Conservation (phyloP, 2,888 invertebrate genomes). For the Drosophila hawaiiensis region DNA sequence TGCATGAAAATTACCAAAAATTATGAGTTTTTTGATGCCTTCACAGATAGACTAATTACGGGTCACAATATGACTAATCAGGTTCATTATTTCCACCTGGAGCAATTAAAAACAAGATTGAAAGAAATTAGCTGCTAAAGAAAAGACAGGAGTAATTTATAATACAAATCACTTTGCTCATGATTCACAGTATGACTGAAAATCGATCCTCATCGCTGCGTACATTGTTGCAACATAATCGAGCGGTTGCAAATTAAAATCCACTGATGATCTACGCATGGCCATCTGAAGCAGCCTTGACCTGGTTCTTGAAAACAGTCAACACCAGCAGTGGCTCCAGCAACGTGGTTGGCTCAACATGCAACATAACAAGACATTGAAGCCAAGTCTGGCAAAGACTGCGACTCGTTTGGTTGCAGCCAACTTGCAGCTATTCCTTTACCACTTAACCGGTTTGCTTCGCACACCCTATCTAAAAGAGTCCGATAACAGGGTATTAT, state of each 20-base stretch:
- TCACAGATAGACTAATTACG: slow-evolving; percentile 67
- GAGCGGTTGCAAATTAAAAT: slow-evolving; percentile 40
- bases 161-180: slow-evolving; percentile 2
- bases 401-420: slow-evolving; percentile 39
- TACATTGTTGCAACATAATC: slow-evolving; percentile 48
- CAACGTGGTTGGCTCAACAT: slow-evolving; percentile 46
- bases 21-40: slow-evolving; percentile 35
- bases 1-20: slow-evolving; percentile 72
- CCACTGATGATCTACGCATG: slow-evolving; percentile 65
- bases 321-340: slow-evolving; percentile 31
- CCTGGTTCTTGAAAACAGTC: slow-evolving; percentile 68
- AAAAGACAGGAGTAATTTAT: background rate
- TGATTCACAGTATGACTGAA: slow-evolving; percentile 3
- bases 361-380: slow-evolving; percentile 42
- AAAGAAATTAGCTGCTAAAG: slow-evolving; percentile 2
- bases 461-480: slow-evolving; percentile 12
- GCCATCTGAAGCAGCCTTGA: slow-evolving; percentile 66
- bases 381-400: slow-evolving; percentile 49
- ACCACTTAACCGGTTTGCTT: slow-evolving; percentile 50
- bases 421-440: slow-evolving; percentile 56
- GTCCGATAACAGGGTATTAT: background rate
- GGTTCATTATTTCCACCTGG: background rate
- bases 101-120: background rate
- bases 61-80: slow-evolving; percentile 59
- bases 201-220: background rate